A percentile compares a stretch with the other conserved stretches of the same genome.
phyloP scores from a whole-genome alignment of 2,888 invertebrate species.

The Morpho achilles region DNA sequence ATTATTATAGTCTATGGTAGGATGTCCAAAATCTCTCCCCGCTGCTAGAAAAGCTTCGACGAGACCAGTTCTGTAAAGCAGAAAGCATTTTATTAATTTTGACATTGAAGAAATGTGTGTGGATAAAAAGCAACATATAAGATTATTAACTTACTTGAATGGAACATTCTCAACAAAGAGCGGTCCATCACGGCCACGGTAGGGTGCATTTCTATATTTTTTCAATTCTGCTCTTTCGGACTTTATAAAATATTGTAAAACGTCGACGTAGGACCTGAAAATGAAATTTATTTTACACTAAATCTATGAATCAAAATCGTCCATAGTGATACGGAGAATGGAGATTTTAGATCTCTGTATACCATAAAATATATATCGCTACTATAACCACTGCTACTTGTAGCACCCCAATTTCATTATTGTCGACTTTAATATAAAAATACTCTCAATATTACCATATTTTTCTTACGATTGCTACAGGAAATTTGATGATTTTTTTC shows the following conservation, averaged over 20 bases:
- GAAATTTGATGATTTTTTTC: no score
- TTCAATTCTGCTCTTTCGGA: constrained; percentile 76
- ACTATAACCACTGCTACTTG: no score
- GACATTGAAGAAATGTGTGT: not conserved
- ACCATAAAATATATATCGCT: no score
- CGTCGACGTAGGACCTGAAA: constrained; percentile 81
- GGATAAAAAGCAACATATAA: constrained; percentile 14
- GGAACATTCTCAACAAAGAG: constrained; percentile 82
- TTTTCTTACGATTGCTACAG: no score
- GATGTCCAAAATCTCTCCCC: constrained; percentile 77
- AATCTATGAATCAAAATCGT: not conserved
- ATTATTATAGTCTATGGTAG: constrained; percentile 81
- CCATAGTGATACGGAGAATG: no score
- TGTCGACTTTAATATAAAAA: no score
- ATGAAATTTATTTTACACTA: not conserved
- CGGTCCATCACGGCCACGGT: constrained; percentile 81
- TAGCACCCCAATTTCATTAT: no score
- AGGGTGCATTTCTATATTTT: constrained; percentile 69
- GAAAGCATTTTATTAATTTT: not conserved
- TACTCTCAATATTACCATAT: no score
- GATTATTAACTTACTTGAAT: constrained; percentile 56
- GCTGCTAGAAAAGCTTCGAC: constrained; percentile 79
- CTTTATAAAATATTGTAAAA: constrained; percentile 80
- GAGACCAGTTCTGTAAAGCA: constrained; percentile 65
- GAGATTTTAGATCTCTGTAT: no score